Evolutionary conservation across 2,888 invertebrate genomes (phyloP).

Genomic region (Herminia tarsipennalis): DNA sequence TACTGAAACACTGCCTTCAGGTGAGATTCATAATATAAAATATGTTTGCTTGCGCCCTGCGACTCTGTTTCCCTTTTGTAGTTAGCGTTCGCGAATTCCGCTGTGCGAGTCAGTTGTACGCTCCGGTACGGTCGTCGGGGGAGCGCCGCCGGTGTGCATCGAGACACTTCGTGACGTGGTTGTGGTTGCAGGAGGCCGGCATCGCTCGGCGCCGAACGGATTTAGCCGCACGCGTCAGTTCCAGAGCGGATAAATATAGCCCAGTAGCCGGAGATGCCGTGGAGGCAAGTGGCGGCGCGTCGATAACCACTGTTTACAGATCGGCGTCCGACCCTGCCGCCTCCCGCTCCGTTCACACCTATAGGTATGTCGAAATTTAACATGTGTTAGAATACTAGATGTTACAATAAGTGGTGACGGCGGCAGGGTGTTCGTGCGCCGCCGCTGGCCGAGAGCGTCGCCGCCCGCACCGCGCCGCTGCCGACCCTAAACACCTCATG

Average conservation of each 20-base stretch:
- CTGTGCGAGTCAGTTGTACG: slow-evolving; percentile 65
- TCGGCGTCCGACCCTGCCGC: slow-evolving; percentile 80
- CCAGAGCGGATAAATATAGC: slow-evolving; percentile 83
- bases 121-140: slow-evolving; percentile 53
- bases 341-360: slow-evolving; percentile 75
- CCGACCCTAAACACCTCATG: slow-evolving; percentile 13
- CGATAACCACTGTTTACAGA: slow-evolving; percentile 84
- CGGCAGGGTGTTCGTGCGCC: slow-evolving; percentile 45
- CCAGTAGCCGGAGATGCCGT: slow-evolving; percentile 77
- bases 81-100: slow-evolving; percentile 69
- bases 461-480: slow-evolving; percentile 12
- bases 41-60: slow-evolving; percentile 58
- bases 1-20: slow-evolving; percentile 77
- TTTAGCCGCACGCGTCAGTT: slow-evolving; percentile 80
- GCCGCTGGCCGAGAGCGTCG: slow-evolving; percentile 25
- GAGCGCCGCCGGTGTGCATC: slow-evolving; percentile 56
- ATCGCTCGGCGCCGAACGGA: slow-evolving; percentile 80
- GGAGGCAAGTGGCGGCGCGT: slow-evolving; percentile 81
- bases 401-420: slow-evolving; percentile 60
- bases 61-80: slow-evolving; percentile 45
- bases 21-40: slow-evolving; percentile 53
- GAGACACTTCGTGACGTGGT: slow-evolving; percentile 76
- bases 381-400: slow-evolving; percentile 62
- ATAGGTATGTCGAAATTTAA: slow-evolving; percentile 74
- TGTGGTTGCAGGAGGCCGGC: slow-evolving; percentile 83